Evolutionary conservation across 2,888 invertebrate genomes (phyloP), one percentile per base, ranked within the genome.

Genomic region (Cheilosia soror): DNA sequence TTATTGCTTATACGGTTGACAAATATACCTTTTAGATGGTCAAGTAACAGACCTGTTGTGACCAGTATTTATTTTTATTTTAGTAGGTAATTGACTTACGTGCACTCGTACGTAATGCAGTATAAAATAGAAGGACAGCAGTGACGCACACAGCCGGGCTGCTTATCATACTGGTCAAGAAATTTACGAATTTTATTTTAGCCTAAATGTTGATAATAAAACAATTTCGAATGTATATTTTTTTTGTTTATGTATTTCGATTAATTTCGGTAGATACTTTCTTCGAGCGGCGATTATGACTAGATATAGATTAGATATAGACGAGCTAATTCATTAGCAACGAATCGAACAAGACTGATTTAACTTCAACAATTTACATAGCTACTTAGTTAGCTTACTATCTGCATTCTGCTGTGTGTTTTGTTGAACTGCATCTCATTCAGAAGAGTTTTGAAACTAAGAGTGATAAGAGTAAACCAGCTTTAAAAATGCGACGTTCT

Each of bases 171-270:
- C n/a, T 29, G 47, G 63, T 76, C 81, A 71, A 40, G 15, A 20
- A 20, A 11, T 40, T 27, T 7, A 13, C 15, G 25, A 20, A 79
- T 25, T 6, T 29, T 0, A 4, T n/a, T 31, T 29, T 53, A 29
- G 2, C 9, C 11, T 51, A 51, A 51, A 2, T 6, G 13, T 11
- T 20, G 53, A 27, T 53, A 53, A 29, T 13, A 13, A 27, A 1
- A 94, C 29, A 94, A 49, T 40, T 9, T n/a, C 9, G 6, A 25
- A 29, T 15, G 47, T 47, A 25, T 63, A 42, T 42, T 62, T 60
- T 57, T 0, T 33, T 42, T 20, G 1, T 4, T 11, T 37, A 1
- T 37, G 0, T 4, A 37, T 37, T 37, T 11, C 9, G 11, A 37
- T 11, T 11, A 4, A 11, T 9, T 37, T 37, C 37, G 4, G 9